Percentiles rank a stretch among this genome's conserved stretches.
phyloP scores from a whole-genome alignment of 2,888 invertebrate species.

The Parascotia fuliginaria region DNA sequence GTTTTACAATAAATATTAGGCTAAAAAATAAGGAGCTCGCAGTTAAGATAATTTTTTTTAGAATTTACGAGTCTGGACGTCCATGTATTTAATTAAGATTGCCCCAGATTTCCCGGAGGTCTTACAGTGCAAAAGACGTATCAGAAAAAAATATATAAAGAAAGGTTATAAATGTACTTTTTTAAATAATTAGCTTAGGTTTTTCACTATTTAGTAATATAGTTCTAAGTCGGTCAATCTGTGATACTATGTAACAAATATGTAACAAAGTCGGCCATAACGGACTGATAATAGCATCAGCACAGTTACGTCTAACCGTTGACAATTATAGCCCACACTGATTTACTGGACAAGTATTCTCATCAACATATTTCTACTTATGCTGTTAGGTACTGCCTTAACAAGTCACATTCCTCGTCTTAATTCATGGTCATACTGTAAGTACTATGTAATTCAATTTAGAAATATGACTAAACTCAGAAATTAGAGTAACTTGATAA shows the following conservation, averaged over 20 bases:
- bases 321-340: constrained; percentile 25
- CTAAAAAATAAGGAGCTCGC: no score
- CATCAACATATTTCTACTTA: constrained; percentile 6
- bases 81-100: no score
- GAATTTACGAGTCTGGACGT: no score
- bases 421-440: not conserved
- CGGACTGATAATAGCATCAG: constrained; percentile 21
- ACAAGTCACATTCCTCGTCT: constrained; percentile 15
- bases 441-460: not conserved
- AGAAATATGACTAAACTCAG: no score
- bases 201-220: not conserved
- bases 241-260: constrained; percentile 10
- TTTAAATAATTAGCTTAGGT: no score
- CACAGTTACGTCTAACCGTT: constrained; percentile 28
- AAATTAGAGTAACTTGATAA: no score
- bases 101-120: no score
- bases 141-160: no score
- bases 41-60: no score
- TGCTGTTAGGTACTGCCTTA: constrained; percentile 21
- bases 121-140: no score
- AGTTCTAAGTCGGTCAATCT: not conserved
- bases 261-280: constrained; percentile 16
- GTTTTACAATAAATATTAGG: no score
- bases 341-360: constrained; percentile 8
- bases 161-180: no score